A percentile compares a stretch with the other conserved stretches of the same genome.
phyloP scores from a whole-genome alignment of 2,888 invertebrate genomes.

The Cheilosia vulpina region DNA sequence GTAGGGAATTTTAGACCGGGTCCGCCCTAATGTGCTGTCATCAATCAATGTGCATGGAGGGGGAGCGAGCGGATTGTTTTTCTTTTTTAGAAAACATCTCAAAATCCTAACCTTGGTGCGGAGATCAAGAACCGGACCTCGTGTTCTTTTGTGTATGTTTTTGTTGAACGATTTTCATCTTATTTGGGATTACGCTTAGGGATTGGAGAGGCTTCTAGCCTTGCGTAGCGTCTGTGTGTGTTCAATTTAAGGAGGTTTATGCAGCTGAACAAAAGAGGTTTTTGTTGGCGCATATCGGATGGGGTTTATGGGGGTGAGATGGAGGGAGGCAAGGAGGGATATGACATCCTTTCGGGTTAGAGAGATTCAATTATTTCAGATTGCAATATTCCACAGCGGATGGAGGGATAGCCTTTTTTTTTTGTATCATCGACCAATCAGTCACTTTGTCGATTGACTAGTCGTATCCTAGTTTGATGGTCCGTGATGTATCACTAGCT shows the following conservation, averaged over 20 bases:
- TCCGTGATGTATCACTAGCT: no score
- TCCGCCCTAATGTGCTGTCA: constrained; percentile 5
- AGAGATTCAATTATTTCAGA: constrained; percentile 6
- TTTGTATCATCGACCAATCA: not conserved
- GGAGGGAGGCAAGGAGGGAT: not conserved
- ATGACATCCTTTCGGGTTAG: not conserved
- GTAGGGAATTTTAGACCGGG: not conserved
- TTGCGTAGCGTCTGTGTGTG: not conserved
- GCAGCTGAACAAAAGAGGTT: constrained; percentile 2
- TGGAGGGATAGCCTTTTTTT: not conserved
- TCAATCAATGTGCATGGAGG: constrained; percentile 7
- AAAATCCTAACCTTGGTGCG: not conserved
- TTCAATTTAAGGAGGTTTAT: not conserved
- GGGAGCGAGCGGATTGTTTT: not conserved
- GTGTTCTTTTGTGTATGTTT: no score
- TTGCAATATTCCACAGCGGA: not conserved
- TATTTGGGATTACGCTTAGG: no score
- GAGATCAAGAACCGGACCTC: not conserved
- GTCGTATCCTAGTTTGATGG: no score
- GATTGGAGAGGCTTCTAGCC: not conserved
- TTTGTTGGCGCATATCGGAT: not conserved
- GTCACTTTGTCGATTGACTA: not conserved
- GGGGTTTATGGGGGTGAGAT: not conserved
- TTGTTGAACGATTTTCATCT: no score
- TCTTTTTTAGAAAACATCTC: not conserved